Conservation (phyloP, 2,888 invertebrate species). For the Drosophila prolongata region DNA sequence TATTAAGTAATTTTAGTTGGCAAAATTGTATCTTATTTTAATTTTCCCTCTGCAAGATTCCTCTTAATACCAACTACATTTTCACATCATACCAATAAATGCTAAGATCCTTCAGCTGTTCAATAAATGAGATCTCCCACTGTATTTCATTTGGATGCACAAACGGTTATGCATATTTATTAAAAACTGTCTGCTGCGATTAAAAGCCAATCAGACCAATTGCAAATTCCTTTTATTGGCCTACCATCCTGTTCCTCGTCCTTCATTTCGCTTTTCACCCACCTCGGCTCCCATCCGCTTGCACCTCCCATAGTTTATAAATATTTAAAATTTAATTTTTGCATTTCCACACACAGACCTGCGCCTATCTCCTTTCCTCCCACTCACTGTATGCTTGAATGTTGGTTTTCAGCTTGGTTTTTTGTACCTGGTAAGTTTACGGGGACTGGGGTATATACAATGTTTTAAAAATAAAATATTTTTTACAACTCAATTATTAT, state of each 20-base stretch:
- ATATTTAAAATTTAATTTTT: conserved; percentile 80
- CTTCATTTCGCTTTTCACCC: conserved; percentile 4
- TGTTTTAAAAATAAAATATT: not conserved
- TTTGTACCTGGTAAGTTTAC: conserved; percentile 4
- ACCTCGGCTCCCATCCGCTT: not conserved
- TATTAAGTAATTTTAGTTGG: too few species aligned
- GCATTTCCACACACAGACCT: conserved; percentile 51
- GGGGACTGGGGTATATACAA: not conserved
- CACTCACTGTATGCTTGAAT: conserved; percentile 47
- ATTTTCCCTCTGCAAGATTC: not conserved
- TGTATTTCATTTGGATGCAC: conserved; percentile 26
- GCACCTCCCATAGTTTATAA: conserved; percentile 62
- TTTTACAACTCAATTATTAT: too few species aligned
- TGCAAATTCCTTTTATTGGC: conserved; percentile 79
- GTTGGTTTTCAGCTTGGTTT: conserved; percentile 39
- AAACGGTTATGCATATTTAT: conserved; percentile 75
- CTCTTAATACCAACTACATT: not conserved
- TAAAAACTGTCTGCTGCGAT: conserved; percentile 79
- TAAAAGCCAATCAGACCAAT: conserved; percentile 78
- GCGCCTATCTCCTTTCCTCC: conserved; percentile 10
- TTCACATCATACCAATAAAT: not conserved
- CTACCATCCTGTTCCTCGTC: conserved; percentile 5
- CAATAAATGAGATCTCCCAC: conserved; percentile 1
- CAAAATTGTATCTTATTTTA: too few species aligned
- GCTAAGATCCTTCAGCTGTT: not conserved